phyloP scores from a whole-genome alignment of 2,797 vertebrate genomes.

The Spinus olivaceus region DNA sequence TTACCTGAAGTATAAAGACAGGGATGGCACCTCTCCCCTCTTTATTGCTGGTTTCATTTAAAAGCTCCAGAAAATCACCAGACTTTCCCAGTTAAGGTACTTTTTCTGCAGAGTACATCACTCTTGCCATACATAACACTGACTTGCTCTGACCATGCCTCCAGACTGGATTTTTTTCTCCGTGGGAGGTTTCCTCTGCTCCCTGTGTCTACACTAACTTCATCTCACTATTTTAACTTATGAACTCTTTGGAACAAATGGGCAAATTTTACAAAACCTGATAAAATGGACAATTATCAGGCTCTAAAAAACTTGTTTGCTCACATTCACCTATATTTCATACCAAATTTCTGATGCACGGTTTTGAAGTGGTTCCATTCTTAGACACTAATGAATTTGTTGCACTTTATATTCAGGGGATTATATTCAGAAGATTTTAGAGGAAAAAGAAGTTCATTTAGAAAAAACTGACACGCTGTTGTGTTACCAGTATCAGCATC shows the following conservation, averaged over 20 bases:
- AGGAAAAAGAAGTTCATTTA: not conserved
- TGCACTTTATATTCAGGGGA: not conserved
- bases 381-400: not conserved
- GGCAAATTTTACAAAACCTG: not conserved
- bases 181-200: not conserved
- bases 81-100: not conserved
- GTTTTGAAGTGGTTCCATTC: not conserved
- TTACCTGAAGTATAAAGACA: not conserved
- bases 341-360: fast-evolving
- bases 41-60: not conserved
- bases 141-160: not conserved
- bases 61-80: not conserved
- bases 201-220: not conserved
- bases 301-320: not conserved
- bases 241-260: not conserved
- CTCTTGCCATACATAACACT: not conserved
- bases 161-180: not conserved
- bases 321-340: not conserved
- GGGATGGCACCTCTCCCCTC: not conserved
- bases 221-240: not conserved
- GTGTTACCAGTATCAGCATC: not conserved
- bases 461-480: not conserved
- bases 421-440: not conserved
- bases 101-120: not conserved
- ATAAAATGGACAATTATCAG: not conserved